phyloP scores from a whole-genome alignment of 2,888 invertebrate genomes.

The Caenorhabditis sp. region DNA sequence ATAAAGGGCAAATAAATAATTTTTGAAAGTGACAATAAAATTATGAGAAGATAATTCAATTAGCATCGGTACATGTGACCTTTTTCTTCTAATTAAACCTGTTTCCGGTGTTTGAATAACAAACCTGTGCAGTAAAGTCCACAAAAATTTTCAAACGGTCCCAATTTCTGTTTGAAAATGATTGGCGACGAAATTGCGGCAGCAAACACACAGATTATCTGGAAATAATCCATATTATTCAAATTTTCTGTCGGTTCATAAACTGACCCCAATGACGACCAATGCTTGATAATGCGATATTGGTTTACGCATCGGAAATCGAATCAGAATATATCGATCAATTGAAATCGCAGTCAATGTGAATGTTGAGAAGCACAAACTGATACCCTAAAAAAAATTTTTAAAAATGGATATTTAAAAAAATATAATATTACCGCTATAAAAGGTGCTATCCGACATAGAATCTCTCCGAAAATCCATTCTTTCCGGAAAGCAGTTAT shows the following conservation, averaged over 20 bases:
- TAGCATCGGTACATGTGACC: not conserved
- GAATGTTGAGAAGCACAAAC: conserved; percentile 66
- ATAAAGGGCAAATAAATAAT: not conserved
- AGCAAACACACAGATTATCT: conserved; percentile 59
- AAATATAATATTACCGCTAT: conserved; percentile 52
- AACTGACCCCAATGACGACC: conserved; percentile 54
- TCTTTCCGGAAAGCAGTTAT: conserved; percentile 69
- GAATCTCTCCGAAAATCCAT: conserved; percentile 66
- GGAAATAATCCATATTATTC: conserved; percentile 15
- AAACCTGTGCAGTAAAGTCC: conserved; percentile 61
- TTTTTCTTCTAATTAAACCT: not conserved
- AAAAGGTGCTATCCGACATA: conserved; percentile 66
- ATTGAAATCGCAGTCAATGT: conserved; percentile 67
- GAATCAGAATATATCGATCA: conserved; percentile 64
- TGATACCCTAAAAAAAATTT: conserved; percentile 55
- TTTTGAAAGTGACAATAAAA: conserved; percentile 4
- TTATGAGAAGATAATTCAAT: not conserved
- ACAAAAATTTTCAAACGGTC: conserved; percentile 60
- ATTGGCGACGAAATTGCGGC: conserved; percentile 59
- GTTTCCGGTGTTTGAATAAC: not conserved
- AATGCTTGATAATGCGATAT: conserved; percentile 62
- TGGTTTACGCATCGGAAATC: conserved; percentile 69
- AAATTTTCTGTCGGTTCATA: not conserved
- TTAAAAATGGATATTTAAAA: not conserved
- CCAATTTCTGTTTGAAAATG: conserved; percentile 63